Percentiles rank a stretch among this genome's conserved stretches.
Conservation (phyloP, 2,797 vertebrate genomes). For the Rhinophrynus dorsalis region DNA sequence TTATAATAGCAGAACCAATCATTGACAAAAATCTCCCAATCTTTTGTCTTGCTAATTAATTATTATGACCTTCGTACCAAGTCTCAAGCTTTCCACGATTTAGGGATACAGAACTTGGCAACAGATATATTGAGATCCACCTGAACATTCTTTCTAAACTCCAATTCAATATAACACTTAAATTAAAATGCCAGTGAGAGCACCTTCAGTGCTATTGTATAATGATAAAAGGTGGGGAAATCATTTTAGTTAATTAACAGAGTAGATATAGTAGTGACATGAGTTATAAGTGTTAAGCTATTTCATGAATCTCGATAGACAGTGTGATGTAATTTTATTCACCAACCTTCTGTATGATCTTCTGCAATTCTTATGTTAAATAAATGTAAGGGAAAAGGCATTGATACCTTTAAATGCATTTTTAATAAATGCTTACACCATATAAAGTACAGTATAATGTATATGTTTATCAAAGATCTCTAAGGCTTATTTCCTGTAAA, state of each 20-base stretch:
- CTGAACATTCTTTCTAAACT: conserved; percentile 43
- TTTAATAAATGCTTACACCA: conserved; percentile 28
- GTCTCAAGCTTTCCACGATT: conserved; percentile 32
- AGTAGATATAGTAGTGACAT: conserved; percentile 49
- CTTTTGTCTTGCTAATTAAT: conserved; percentile 51
- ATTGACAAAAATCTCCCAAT: conserved; percentile 27
- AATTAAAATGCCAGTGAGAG: conserved; percentile 49
- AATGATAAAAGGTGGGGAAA: conserved; percentile 49
- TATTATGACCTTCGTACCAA: conserved; percentile 49
- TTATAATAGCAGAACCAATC: conserved; percentile 51
- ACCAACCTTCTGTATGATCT: conserved; percentile 42
- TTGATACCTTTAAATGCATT: conserved; percentile 31
- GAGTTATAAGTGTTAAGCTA: conserved; percentile 43
- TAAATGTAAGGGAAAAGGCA: conserved; percentile 35
- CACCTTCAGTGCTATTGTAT: conserved; percentile 50
- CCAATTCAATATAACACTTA: conserved; percentile 51
- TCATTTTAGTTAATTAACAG: conserved; percentile 51
- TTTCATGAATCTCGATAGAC: conserved; percentile 42
- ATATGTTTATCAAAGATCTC: no score
- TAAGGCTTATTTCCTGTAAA: not conserved
- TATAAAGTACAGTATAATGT: no score
- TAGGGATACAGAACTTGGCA: conserved; percentile 43
- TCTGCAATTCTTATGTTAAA: conserved; percentile 26
- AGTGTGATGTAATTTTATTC: conserved; percentile 47
- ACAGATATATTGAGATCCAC: conserved; percentile 38